These are phyloP conservation scores for Chaetodon trifascialis DNA, from an alignment of 2,113 vertebrate genomes.

Conservation along the genomic window DNA sequence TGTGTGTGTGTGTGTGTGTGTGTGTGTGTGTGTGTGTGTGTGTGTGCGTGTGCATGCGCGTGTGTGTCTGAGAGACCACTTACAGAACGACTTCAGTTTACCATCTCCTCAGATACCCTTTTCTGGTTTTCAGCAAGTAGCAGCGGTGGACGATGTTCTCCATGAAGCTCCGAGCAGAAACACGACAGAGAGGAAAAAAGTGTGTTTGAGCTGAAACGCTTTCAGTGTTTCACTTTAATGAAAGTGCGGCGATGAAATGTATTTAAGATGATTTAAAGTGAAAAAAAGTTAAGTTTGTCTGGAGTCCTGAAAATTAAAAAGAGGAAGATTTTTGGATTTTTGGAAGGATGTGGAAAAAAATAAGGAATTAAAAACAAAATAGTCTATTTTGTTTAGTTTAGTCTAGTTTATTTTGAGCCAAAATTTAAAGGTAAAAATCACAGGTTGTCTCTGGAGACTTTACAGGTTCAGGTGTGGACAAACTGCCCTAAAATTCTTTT, in stretches of 20 bases:
- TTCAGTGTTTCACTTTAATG: neutral
- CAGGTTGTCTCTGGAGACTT: too few species aligned
- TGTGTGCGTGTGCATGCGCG: slow-evolving; percentile 17
- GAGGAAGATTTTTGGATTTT: neutral
- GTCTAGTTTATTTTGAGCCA: too few species aligned
- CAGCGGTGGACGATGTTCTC: neutral
- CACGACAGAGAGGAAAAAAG: neutral
- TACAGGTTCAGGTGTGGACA: too few species aligned
- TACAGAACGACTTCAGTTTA: neutral
- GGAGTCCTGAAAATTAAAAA: neutral
- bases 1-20: slow-evolving; percentile 21
- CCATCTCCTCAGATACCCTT: slow-evolving; percentile 31
- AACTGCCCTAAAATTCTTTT: too few species aligned
- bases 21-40: slow-evolving; percentile 34
- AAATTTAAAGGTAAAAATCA: too few species aligned
- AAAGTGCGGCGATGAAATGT: neutral
- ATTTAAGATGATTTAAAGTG: neutral
- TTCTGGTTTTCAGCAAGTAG: slow-evolving; percentile 7
- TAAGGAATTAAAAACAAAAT: neutral
- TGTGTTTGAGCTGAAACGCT: neutral
- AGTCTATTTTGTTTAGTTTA: too few species aligned
- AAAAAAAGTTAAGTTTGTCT: neutral
- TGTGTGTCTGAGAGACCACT: neutral
- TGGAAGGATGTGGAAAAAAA: neutral
- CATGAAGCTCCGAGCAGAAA: neutral